Percentiles rank a stretch among this genome's conserved stretches.
phyloP scores from a whole-genome alignment of 1,140 invertebrate species.

The Macrosteles quadrilineatus region DNA sequence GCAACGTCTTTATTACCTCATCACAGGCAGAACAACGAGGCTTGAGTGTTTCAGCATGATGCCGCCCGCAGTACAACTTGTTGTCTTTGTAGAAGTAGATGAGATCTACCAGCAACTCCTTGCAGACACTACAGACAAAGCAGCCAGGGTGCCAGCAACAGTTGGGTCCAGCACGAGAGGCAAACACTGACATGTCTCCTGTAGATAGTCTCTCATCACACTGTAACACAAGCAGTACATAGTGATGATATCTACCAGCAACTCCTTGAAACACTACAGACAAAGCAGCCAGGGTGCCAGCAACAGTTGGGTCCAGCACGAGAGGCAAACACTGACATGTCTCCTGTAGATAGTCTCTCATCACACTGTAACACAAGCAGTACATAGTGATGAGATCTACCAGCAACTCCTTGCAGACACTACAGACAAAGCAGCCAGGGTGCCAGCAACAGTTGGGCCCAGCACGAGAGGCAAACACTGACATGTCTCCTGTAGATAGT shows the following conservation, averaged over 20 bases:
- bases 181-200: slow-evolving; percentile 89
- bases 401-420: too few relatives aligned
- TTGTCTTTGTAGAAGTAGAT: slow-evolving; percentile 93
- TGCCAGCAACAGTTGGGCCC: too few relatives aligned
- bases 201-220: slow-evolving; percentile 79
- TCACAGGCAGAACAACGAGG: slow-evolving; percentile 96
- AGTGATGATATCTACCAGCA: slow-evolving; percentile 96
- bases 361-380: too few relatives aligned
- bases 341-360: slow-evolving; percentile 80
- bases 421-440: too few relatives aligned
- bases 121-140: slow-evolving; percentile 89
- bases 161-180: slow-evolving; percentile 79
- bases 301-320: too few relatives aligned
- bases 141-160: slow-evolving; percentile 92
- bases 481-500: slow-evolving; percentile 86
- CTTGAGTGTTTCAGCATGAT: slow-evolving; percentile 96
- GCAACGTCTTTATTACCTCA: too few relatives aligned
- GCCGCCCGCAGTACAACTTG: slow-evolving; percentile 89
- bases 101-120: slow-evolving; percentile 93
- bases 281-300: slow-evolving; percentile 95
- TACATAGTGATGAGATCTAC: too few relatives aligned
- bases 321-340: slow-evolving; percentile 88
- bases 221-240: slow-evolving; percentile 53
- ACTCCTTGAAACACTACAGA: slow-evolving; percentile 85
- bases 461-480: slow-evolving; percentile 85